Base-by-base conservation (phyloP, 2,797 vertebrate genomes). In the Amblyopsis hoosieri region DNA sequence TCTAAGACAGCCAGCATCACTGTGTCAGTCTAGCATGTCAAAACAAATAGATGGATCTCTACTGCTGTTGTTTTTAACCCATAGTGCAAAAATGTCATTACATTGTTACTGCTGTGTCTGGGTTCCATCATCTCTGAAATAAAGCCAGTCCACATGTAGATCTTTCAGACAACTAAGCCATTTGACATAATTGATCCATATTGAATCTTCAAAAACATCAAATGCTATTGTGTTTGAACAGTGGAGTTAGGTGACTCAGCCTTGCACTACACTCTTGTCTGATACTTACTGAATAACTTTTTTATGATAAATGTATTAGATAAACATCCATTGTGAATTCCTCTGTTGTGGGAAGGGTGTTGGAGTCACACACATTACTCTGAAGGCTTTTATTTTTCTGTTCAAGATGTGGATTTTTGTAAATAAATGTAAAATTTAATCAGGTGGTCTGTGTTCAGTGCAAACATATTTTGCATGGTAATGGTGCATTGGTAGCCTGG, bases 341-440 rank as follows among this genome's bases (percentile, higher is more conserved):
- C 57, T 13, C 42, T 52, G 56, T 42, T 62, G 42, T 52, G 46
- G 53, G 19, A 63, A 50, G 31, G 8, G 53, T 63, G 45, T 64
- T 58, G 63, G 13, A 71, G 47, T 71, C 12, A 52, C 37, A 54
- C 14, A 45, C 31, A 23, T 37, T 11, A 49, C 19, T 75, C 29
- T 64, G 13, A 45, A 29, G 9, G 14, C 49, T 53, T 53, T 76
- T 66, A 58, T 3, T 59, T 69, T 66, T 23, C 64, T 62, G 51
- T 54, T 45, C 46, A 49, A 61, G 57, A 12, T 67, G 23, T 29
- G 58, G 45, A 64, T 60, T 84, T 86, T 88, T 59, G 59, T 83
- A 86, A 86, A 88, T 87, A 82, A 87, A 86, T 31, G 42, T 50
- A 9, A 67, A 78, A 69, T 69, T 15, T 15, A 4, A 64, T 14